These are phyloP conservation scores for Plemyria rubiginata DNA, from an alignment of 2,888 invertebrate species.

Conservation along the genomic window DNA sequence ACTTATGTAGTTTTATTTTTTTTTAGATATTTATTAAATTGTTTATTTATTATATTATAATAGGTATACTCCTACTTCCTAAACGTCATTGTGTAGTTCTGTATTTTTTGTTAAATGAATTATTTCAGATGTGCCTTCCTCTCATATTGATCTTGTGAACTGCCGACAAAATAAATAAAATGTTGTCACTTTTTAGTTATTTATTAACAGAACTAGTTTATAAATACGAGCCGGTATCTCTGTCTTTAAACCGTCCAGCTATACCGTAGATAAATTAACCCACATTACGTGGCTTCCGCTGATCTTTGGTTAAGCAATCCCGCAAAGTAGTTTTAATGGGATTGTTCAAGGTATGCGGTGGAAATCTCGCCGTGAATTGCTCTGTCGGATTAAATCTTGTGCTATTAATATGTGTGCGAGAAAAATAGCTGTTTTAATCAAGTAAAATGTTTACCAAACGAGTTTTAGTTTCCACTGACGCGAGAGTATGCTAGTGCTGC, in stretches of 20 bases:
- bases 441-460: conserved; percentile 1
- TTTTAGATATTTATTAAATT: no score
- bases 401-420: conserved; percentile 35
- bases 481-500: not conserved
- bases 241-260: conserved; percentile 18
- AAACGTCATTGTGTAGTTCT: no score
- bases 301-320: conserved; percentile 62
- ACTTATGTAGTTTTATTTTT: no score
- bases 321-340: conserved; percentile 50
- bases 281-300: conserved; percentile 60
- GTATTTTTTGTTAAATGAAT: no score
- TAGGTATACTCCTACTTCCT: no score
- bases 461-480: not conserved
- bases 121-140: no score
- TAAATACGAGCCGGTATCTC: no score
- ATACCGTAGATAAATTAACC: conserved; percentile 62
- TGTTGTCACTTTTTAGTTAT: no score
- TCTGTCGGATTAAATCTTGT: conserved; percentile 34
- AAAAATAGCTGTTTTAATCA: conserved; percentile 17
- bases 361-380: conserved; percentile 32
- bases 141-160: no score
- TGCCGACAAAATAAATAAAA: no score
- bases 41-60: no score
- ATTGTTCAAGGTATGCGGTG: conserved; percentile 40
- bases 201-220: no score